These are phyloP conservation scores for Nebria brevicollis DNA, from an alignment of 2,888 invertebrate species.

Conservation along the genomic window DNA sequence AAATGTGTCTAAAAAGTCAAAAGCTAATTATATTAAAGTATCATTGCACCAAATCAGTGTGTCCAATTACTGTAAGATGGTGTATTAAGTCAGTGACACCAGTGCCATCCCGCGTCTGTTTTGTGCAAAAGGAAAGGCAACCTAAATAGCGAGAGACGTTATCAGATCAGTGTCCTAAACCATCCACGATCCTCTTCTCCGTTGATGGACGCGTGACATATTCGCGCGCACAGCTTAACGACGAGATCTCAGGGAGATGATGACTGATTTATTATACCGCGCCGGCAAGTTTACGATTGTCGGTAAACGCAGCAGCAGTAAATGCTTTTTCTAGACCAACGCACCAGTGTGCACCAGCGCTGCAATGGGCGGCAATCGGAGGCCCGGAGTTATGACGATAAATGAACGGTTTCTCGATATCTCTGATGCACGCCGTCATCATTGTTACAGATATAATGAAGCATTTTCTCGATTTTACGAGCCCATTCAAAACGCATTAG, in stretches of 20 bases:
- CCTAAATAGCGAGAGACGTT: background rate
- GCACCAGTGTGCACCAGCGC: background rate
- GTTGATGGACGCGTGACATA: background rate
- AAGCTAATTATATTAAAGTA: background rate
- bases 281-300: background rate
- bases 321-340: background rate
- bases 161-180: background rate
- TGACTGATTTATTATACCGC: background rate
- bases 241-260: background rate
- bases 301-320: background rate
- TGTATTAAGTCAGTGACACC: background rate
- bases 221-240: background rate
- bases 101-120: background rate
- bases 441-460: background rate
- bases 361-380: background rate
- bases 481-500: background rate
- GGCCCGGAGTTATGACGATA: background rate
- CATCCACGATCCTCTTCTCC: background rate
- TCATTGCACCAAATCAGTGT: background rate
- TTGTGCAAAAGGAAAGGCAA: background rate
- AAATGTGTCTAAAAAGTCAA: background rate
- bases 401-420: background rate
- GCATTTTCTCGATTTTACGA: slow-evolving; percentile 1
- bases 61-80: background rate
- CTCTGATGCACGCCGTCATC: background rate